Conservation (phyloP, 2,797 vertebrate species). For the Aeoliscus strigatus region DNA sequence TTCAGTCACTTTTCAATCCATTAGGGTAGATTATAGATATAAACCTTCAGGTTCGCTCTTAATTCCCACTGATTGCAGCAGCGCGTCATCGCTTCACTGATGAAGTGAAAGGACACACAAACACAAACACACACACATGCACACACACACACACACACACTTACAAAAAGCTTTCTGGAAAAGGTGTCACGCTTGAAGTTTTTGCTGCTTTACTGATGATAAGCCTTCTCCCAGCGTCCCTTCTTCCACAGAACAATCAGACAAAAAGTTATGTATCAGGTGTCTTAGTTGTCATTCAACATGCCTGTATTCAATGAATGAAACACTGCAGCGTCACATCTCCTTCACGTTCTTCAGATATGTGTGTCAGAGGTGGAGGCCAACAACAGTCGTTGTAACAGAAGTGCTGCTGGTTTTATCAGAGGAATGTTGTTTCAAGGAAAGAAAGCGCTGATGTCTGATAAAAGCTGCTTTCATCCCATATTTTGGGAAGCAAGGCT, state of each 20-base stretch:
- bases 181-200: no score
- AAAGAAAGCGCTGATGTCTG: slow-evolving; percentile 26
- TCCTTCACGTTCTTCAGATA: no score
- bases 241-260: no score
- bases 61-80: slow-evolving; percentile 45
- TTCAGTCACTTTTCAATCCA: slow-evolving; percentile 43
- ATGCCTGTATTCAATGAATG: no score
- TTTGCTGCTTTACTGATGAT: no score
- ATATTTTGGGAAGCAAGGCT: slow-evolving; percentile 31
- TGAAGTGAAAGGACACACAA: slow-evolving; percentile 11
- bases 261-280: no score
- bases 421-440: slow-evolving; percentile 29
- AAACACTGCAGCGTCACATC: no score
- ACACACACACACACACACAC: no score
- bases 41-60: slow-evolving; percentile 26
- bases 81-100: slow-evolving; percentile 32
- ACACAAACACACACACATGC: not conserved
- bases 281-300: no score
- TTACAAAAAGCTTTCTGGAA: no score
- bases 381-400: slow-evolving; percentile 4
- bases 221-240: no score
- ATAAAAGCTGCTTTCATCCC: slow-evolving; percentile 42
- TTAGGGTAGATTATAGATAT: slow-evolving; percentile 21
- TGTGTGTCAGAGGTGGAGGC: not conserved
- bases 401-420: slow-evolving; percentile 33